Evolutionary conservation across 2,113 vertebrate species (phyloP), one percentile per base, ranked within the genome.

Genomic region (Drymodes brunneopygia): DNA sequence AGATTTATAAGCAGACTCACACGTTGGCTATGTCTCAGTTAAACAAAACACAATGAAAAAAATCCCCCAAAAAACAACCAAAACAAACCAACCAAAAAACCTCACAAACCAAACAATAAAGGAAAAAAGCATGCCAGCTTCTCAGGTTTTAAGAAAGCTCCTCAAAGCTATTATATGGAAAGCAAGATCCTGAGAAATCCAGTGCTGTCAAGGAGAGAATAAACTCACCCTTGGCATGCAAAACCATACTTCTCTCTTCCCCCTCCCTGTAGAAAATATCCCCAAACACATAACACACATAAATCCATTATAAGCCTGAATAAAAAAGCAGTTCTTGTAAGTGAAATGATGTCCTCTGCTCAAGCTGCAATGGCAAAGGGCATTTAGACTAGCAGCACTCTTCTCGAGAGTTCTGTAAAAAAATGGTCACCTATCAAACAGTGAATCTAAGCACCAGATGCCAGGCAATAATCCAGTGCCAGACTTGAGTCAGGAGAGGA

Each of bases 211-310:
- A 72, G 13, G 15, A 72, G 19, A 72, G 31, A 80, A 77, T 16
- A 85, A 94, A 61, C 13, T 58, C 8, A 53, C 18, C 9, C 21
- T 1, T 84, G 12, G 9, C 87, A 70, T 36, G 22, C 13, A 89
- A 80, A 88, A 25, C 1, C 16, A 66, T 79, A 71, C 18, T 40
- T 28, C 2, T 5, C 3, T 24, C 6, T 20, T n/a, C 7, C 15
- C 11, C 6, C 27, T 44, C 5, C 11, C 6, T 11, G 7, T 7
- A 33, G 6, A 44, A 81, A 66, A 11, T 6, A 0, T 3, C 12
- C 44, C 16, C 19, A 31, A 35, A 75, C n/a, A 61, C 15, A 3
- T 42, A 65, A 38, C 10, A 58, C 27, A 57, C 12, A 42, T 15
- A 40, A 69, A 38, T 48, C 21, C 17, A 36, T 28, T 36, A 20